These are phyloP conservation scores for Psammodynastes pulverulentus DNA, from an alignment of 2,113 vertebrate species.

Conservation along the genomic window DNA sequence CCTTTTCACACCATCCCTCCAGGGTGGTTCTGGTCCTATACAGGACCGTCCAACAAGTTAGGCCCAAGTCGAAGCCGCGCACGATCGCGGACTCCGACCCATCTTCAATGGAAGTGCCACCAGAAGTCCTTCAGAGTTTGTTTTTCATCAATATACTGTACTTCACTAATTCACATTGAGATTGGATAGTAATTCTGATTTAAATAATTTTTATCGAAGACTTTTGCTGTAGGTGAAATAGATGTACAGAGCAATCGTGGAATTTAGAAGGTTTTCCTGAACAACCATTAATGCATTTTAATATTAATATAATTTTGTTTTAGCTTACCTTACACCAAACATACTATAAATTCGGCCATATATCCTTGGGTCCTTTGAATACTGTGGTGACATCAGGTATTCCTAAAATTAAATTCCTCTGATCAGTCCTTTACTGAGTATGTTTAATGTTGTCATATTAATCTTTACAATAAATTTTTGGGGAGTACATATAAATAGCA, in stretches of 20 bases:
- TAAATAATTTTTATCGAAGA: neutral
- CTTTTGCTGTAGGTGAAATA: neutral
- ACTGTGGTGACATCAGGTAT: conserved; percentile 74
- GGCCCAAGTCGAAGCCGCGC: too few species aligned
- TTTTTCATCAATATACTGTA: neutral
- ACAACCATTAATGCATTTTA: neutral
- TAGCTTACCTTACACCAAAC: conserved; percentile 72
- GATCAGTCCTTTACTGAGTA: conserved; percentile 6
- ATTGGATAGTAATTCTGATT: neutral
- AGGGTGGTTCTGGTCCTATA: too few species aligned
- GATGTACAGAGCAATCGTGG: neutral
- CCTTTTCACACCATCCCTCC: too few species aligned
- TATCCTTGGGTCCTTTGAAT: conserved; percentile 67
- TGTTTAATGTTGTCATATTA: neutral
- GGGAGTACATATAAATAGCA: neutral
- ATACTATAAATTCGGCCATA: conserved; percentile 62
- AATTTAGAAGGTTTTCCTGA: neutral
- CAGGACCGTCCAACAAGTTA: too few species aligned
- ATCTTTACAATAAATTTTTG: neutral
- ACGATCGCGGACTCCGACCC: too few species aligned
- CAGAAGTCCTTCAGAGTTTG: too few species aligned
- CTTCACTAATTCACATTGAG: neutral
- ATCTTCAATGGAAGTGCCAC: too few species aligned
- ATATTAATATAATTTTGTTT: neutral
- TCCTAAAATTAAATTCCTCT: conserved; percentile 58